Evolutionary conservation across 2,888 invertebrate genomes (phyloP).

Genomic region (Ischnus inquisitorius): DNA sequence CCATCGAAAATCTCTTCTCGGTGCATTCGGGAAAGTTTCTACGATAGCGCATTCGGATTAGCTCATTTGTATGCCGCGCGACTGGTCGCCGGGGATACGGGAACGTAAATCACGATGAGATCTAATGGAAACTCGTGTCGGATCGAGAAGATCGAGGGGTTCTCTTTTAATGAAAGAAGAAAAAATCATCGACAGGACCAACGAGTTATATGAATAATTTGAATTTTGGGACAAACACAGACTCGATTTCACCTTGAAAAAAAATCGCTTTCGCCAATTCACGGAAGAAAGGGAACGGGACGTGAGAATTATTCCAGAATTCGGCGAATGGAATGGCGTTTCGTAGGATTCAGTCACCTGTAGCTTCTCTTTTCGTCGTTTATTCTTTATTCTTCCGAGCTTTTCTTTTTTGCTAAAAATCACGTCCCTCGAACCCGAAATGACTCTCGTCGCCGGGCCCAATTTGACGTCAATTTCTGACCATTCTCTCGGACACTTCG

Average conservation of each 20-base stretch:
- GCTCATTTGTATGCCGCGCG: conserved; percentile 10
- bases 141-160: not conserved
- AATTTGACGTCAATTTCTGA: conserved; percentile 54
- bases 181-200: conserved; percentile 17
- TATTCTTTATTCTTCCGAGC: not conserved
- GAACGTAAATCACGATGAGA: conserved; percentile 64
- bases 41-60: conserved; percentile 48
- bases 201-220: conserved; percentile 17
- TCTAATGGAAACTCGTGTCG: conserved; percentile 63
- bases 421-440: conserved; percentile 18
- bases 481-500: conserved; percentile 38
- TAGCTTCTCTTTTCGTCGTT: conserved; percentile 6
- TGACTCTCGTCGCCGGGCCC: conserved; percentile 24
- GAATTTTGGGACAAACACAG: conserved; percentile 48
- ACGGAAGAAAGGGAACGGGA: conserved; percentile 30
- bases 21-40: conserved; percentile 59
- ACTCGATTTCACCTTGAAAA: conserved; percentile 35
- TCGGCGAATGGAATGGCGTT: conserved; percentile 18
- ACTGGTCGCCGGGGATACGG: conserved; percentile 13
- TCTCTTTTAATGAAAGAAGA: conserved; percentile 3
- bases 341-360: not conserved
- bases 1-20: not conserved
- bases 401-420: conserved; percentile 27
- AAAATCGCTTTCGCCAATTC: conserved; percentile 52
- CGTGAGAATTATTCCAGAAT: not conserved